phyloP scores from a whole-genome alignment of 53 echinoderm and acorn worm species.

The Echinometra lucunter region DNA sequence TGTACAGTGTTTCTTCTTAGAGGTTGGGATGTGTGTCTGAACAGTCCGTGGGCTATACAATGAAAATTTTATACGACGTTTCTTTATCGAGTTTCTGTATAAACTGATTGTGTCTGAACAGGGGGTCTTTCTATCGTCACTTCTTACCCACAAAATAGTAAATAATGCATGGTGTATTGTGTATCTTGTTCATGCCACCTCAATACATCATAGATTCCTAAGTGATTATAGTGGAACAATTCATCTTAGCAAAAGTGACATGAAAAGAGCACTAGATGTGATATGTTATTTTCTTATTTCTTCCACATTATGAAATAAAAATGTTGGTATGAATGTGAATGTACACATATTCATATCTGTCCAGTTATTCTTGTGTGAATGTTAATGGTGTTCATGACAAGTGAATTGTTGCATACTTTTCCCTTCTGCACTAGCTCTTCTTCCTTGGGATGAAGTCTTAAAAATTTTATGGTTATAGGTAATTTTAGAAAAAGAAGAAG shows the following conservation, averaged over 20 bases:
- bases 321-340: no score
- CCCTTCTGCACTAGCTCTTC: no score
- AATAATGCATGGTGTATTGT: slow-evolving; percentile 2
- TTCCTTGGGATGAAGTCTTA: no score
- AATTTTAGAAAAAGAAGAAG: no score
- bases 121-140: not conserved
- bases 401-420: no score
- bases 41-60: no score
- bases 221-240: not conserved
- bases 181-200: not conserved
- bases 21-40: no score
- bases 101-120: no score
- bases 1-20: no score
- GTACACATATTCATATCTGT: not conserved
- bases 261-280: not conserved
- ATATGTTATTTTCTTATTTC: not conserved
- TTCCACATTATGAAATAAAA: not conserved
- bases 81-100: no score
- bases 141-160: slow-evolving; percentile 5
- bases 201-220: not conserved
- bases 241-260: not conserved
- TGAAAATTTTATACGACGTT: no score
- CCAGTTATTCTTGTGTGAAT: not conserved
- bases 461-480: no score
- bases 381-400: not conserved